Percentiles rank a stretch among this genome's conserved stretches.
Evolutionary conservation across 2,113 vertebrate species (phyloP).

Genomic region (Tiliqua scincoides): DNA sequence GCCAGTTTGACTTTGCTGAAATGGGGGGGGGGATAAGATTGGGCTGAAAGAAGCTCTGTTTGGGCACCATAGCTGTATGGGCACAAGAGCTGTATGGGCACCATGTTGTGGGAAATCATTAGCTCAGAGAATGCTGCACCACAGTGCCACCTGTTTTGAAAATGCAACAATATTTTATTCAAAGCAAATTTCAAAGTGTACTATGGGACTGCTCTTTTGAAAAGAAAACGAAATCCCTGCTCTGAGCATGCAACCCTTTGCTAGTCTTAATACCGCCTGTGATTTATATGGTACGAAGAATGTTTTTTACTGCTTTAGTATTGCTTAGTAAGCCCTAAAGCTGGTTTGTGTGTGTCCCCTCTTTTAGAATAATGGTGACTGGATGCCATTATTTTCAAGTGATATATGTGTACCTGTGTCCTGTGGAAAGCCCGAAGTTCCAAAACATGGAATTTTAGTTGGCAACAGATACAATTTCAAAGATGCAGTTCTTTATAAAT

Average conservation of each 20-base stretch:
- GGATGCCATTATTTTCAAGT: conserved; percentile 86
- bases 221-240: not conserved
- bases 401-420: conserved; percentile 83
- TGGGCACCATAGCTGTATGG: not conserved
- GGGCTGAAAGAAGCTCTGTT: not conserved
- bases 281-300: not conserved
- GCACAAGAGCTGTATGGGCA: no score
- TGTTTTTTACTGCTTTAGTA: not conserved
- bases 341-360: not conserved
- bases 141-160: not conserved
- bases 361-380: conserved; percentile 82
- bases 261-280: not conserved
- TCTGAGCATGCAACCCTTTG: not conserved
- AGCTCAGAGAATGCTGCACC: not conserved
- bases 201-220: not conserved
- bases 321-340: not conserved
- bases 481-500: conserved; percentile 84
- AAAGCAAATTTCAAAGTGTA: not conserved
- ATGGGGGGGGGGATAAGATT: not conserved
- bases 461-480: conserved; percentile 83
- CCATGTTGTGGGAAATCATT: not conserved
- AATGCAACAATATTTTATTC: not conserved
- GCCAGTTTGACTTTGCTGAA: no score
- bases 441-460: conserved; percentile 81
- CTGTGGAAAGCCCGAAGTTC: conserved; percentile 83